phyloP scores from a whole-genome alignment of 2,888 invertebrate genomes.

The Fragum sueziense region DNA sequence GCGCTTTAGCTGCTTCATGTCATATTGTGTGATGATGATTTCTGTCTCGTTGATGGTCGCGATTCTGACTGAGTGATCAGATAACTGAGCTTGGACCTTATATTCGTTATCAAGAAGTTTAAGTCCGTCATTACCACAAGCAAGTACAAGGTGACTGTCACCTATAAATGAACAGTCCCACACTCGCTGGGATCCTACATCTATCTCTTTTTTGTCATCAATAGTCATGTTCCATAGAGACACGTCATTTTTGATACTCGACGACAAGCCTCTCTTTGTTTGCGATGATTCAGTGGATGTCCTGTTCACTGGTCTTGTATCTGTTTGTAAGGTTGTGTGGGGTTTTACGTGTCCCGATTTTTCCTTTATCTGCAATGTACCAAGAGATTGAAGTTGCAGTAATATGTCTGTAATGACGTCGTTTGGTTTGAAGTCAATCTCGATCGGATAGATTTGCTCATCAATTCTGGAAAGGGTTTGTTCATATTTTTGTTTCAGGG shows the following conservation, averaged over 20 bases:
- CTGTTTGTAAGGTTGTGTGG: no score
- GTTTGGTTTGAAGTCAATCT: neutral
- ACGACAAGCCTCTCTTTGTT: no score
- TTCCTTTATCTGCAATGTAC: neutral
- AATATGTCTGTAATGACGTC: neutral
- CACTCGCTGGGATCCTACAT: neutral
- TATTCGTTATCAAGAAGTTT: neutral
- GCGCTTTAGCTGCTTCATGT: neutral
- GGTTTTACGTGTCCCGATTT: no score
- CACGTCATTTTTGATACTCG: no score
- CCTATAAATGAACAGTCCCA: neutral
- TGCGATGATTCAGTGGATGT: neutral
- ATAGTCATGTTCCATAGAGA: neutral
- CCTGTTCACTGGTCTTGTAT: no score
- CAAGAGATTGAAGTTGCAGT: neutral
- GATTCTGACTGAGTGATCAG: neutral
- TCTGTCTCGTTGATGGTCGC: neutral
- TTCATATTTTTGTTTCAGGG: neutral
- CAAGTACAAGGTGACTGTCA: neutral
- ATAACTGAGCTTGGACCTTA: neutral
- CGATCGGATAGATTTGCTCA: neutral
- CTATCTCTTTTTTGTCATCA: neutral
- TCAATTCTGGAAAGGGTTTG: neutral
- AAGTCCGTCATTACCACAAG: neutral
- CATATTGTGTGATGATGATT: neutral